Evolutionary conservation across 2,113 vertebrate genomes (phyloP).

Genomic region (Calyptommatus sinebrachiatus): DNA sequence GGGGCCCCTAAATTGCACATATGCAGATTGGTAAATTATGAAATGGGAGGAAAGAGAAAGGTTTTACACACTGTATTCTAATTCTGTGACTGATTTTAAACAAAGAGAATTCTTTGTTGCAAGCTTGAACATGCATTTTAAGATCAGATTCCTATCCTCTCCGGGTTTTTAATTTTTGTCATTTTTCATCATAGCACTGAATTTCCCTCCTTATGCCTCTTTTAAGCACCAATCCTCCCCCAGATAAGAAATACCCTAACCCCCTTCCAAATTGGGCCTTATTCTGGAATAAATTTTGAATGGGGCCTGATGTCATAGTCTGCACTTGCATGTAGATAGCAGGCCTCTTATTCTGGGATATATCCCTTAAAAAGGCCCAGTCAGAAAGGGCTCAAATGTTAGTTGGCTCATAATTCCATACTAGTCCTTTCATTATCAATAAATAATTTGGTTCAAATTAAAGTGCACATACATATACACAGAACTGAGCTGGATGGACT

Average conservation of each 20-base stretch:
- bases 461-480: neutral
- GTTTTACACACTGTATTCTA: neutral
- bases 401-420: neutral
- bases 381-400: too few species aligned
- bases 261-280: neutral
- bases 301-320: too few species aligned
- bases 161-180: neutral
- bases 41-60: neutral
- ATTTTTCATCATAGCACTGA: neutral
- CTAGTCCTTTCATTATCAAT: neutral
- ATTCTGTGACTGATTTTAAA: neutral
- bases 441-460: constrained; percentile 8
- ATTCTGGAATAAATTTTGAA: too few species aligned
- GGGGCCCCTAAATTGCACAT: neutral
- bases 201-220: neutral
- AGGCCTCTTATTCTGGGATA: too few species aligned
- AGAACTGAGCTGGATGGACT: neutral
- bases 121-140: neutral
- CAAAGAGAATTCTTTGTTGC: neutral
- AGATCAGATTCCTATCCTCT: neutral
- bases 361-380: too few species aligned
- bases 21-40: neutral
- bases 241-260: neutral
- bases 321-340: too few species aligned
- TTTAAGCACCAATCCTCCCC: neutral